Evolutionary conservation across 2,888 invertebrate species (phyloP).

Genomic region (Rhagium mordax): DNA sequence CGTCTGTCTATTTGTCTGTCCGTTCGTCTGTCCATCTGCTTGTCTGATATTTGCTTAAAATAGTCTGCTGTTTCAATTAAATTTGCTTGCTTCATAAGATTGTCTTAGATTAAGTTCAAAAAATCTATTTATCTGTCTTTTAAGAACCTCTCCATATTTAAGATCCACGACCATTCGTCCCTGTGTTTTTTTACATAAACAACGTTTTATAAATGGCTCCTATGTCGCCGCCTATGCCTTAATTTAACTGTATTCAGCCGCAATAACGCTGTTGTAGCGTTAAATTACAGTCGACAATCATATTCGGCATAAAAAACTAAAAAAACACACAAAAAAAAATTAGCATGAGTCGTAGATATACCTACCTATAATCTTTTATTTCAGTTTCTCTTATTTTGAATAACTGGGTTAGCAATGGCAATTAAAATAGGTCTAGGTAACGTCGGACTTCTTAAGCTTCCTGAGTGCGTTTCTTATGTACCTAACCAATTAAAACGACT

Average conservation of each 20-base stretch:
- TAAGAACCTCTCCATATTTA: too few species aligned
- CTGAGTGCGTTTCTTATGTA: neutral
- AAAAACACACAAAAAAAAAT: too few species aligned
- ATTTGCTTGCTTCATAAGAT: too few species aligned
- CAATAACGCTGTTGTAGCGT: slow-evolving; percentile 32
- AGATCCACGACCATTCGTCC: too few species aligned
- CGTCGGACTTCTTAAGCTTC: neutral
- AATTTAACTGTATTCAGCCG: slow-evolving; percentile 47
- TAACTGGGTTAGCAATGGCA: slow-evolving; percentile 24
- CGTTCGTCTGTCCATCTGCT: too few species aligned
- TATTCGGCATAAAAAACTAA: slow-evolving; percentile 9
- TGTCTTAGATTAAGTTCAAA: too few species aligned
- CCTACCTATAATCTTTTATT: neutral
- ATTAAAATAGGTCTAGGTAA: slow-evolving; percentile 3
- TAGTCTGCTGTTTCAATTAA: too few species aligned
- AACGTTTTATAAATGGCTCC: too few species aligned
- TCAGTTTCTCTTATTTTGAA: slow-evolving; percentile 9
- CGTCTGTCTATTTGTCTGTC: too few species aligned
- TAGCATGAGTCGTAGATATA: slow-evolving; percentile 14
- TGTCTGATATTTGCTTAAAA: too few species aligned
- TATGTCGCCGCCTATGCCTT: neutral
- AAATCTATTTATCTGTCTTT: too few species aligned
- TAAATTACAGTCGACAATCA: slow-evolving; percentile 33
- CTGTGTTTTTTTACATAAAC: too few species aligned
- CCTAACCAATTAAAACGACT: neutral